Evolutionary conservation across 2,797 vertebrate species (phyloP).

Genomic region (Chrysocyon brachyurus): DNA sequence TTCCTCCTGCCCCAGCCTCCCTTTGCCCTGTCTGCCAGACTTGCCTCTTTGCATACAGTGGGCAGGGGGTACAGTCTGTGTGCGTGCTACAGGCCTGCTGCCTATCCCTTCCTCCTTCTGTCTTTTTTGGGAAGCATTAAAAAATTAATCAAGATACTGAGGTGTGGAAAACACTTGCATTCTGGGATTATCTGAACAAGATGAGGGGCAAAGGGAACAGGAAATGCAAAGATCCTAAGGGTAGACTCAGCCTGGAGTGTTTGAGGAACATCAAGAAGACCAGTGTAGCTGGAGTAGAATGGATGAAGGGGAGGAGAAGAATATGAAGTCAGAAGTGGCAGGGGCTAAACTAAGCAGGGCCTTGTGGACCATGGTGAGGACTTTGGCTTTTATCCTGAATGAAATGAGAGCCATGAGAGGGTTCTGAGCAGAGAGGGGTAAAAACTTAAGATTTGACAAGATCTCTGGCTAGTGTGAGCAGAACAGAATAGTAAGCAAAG

Average conservation of each 20-base stretch:
- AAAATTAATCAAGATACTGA: slow-evolving; percentile 2
- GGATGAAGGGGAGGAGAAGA: not conserved
- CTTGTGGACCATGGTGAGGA: not conserved
- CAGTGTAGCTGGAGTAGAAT: slow-evolving; percentile 85
- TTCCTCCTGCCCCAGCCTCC: not conserved
- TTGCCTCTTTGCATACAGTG: not conserved
- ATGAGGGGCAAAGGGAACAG: not conserved
- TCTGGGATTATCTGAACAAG: slow-evolving; percentile 86
- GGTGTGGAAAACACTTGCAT: slow-evolving; percentile 8
- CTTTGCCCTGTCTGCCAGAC: slow-evolving; percentile 5
- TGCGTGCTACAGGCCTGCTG: not conserved
- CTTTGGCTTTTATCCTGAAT: slow-evolving; percentile 21
- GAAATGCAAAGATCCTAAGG: not conserved
- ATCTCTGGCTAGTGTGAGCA: not conserved
- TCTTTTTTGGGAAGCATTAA: slow-evolving; percentile 37
- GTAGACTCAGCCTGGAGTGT: not conserved
- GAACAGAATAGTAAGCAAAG: slow-evolving; percentile 17
- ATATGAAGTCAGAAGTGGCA: slow-evolving; percentile 8
- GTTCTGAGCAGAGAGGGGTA: slow-evolving; percentile 11
- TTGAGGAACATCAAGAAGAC: slow-evolving; percentile 89
- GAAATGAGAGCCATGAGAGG: not conserved
- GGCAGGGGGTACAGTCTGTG: not conserved
- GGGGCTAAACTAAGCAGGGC: not conserved
- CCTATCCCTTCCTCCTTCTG: not conserved
- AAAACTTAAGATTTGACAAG: not conserved